These are phyloP conservation scores for Hyles euphorbiae DNA, from an alignment of 1,140 invertebrate genomes.

Conservation along the genomic window DNA sequence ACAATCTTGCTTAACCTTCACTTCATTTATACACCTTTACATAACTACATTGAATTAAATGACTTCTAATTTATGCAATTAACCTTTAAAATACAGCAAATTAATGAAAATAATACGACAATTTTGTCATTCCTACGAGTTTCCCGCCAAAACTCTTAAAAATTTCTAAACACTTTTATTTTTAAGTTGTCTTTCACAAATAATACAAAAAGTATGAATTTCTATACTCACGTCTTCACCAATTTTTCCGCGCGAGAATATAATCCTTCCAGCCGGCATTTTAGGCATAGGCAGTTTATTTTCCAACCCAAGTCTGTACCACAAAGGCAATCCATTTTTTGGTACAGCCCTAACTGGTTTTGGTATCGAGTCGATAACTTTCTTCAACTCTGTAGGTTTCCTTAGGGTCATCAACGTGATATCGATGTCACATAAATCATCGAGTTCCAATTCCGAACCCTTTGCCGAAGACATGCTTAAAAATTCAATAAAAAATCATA, in stretches of 20 bases:
- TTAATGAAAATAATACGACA: too few relatives aligned
- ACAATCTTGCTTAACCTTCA: too few relatives aligned
- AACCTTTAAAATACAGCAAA: too few relatives aligned
- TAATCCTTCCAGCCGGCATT: constrained; percentile 57
- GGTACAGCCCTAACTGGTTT: constrained; percentile 62
- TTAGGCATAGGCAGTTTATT: constrained; percentile 65
- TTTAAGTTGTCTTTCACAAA: too few relatives aligned
- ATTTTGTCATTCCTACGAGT: too few relatives aligned
- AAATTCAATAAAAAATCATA: constrained; percentile 15
- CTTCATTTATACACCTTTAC: too few relatives aligned
- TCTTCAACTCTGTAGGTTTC: constrained; percentile 65
- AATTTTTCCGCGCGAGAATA: constrained; percentile 66
- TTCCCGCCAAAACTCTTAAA: too few relatives aligned
- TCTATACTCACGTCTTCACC: constrained; percentile 60
- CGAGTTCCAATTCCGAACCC: constrained; percentile 26
- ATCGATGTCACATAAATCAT: constrained; percentile 41
- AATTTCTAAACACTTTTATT: too few relatives aligned
- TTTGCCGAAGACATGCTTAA: constrained; percentile 36
- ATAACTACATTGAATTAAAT: too few relatives aligned
- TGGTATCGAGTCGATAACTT: constrained; percentile 64
- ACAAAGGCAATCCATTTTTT: constrained; percentile 63
- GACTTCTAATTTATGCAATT: too few relatives aligned
- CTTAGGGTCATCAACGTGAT: constrained; percentile 56
- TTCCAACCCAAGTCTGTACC: constrained; percentile 62
- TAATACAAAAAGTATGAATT: too few relatives aligned